A percentile compares a stretch with the other conserved stretches of the same genome.
Evolutionary conservation across 2,113 vertebrate genomes (phyloP).

Genomic region (Rana temporaria): DNA sequence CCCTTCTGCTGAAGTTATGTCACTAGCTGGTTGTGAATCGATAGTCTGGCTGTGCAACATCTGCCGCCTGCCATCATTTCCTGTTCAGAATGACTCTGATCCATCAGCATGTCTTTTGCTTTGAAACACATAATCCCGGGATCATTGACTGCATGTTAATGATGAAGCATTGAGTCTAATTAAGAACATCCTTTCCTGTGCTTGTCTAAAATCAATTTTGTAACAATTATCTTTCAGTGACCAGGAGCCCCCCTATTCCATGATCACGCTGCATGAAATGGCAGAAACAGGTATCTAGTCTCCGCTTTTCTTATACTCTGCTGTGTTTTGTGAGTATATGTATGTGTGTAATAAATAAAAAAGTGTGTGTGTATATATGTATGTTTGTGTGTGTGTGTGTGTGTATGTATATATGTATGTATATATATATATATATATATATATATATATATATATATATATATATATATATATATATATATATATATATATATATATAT

Average conservation of each 20-base stretch:
- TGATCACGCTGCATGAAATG: conserved; percentile 99
- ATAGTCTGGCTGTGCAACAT: not conserved
- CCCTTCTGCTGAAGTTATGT: no score
- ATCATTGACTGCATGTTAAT: not conserved
- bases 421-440: no score
- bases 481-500: no score
- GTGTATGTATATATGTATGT: no score
- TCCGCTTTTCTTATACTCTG: not conserved
- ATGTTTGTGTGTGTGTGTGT: no score
- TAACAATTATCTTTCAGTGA: conserved; percentile 84
- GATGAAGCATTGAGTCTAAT: not conserved
- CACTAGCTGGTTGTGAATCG: no score
- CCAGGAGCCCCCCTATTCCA: conserved; percentile 98
- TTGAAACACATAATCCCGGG: not conserved
- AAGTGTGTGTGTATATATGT: no score
- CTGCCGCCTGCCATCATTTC: not conserved
- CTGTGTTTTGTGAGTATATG: not conserved
- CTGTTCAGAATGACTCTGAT: not conserved
- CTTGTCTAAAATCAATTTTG: not conserved
- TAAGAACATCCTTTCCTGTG: not conserved
- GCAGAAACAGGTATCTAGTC: conserved; percentile 92
- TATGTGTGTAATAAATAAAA: no score
- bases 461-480: no score
- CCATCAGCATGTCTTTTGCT: not conserved
- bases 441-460: no score